These are phyloP conservation scores for Lates japonicus DNA, from an alignment of 2,797 vertebrate genomes.

Conservation along the genomic window DNA sequence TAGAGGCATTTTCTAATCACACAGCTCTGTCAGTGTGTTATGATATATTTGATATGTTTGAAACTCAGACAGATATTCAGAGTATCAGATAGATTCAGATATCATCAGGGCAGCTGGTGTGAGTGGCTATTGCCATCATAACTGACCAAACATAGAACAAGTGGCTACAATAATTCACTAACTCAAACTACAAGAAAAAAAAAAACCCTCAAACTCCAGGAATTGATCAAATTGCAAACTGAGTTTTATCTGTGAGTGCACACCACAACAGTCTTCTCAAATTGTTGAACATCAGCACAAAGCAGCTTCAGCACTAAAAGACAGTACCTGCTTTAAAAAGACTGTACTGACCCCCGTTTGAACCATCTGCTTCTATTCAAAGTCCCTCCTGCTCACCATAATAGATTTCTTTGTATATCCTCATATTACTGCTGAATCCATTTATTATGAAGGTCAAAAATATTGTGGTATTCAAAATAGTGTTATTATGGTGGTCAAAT, in stretches of 20 bases:
- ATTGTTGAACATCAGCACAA: neutral
- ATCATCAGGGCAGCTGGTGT: neutral
- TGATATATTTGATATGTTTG: neutral
- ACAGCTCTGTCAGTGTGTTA: neutral
- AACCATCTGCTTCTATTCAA: conserved; percentile 30
- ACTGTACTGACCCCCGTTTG: neutral
- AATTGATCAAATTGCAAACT: neutral
- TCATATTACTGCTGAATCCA: conserved; percentile 33
- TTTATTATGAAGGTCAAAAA: conserved; percentile 51
- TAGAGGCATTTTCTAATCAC: neutral
- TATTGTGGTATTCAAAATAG: too few relatives aligned
- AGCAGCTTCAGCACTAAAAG: neutral
- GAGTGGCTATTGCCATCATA: neutral
- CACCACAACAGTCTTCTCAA: neutral
- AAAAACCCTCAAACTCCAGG: too few relatives aligned
- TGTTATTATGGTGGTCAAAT: conserved; percentile 20
- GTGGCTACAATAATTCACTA: neutral
- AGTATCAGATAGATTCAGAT: neutral
- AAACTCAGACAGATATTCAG: neutral
- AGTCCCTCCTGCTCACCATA: conserved; percentile 9
- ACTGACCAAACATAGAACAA: neutral
- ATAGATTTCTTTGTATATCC: conserved; percentile 32
- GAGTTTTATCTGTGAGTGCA: neutral
- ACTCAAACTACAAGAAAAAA: neutral
- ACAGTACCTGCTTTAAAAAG: conserved; percentile 10